phyloP scores from a whole-genome alignment of 2,888 invertebrate species.

The Allacma fusca region DNA sequence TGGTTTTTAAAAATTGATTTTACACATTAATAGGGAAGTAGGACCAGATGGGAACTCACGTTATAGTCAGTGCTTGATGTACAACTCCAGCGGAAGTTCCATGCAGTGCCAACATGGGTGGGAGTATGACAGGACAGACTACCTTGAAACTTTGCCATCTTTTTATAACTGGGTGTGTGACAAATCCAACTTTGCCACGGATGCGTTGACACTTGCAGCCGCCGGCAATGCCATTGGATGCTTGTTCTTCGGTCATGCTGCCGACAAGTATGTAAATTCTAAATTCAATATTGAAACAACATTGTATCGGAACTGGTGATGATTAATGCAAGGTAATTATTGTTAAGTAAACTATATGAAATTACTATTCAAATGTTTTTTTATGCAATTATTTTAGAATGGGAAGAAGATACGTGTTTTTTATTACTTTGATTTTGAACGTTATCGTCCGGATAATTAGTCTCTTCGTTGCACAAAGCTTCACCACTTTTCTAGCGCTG shows the following conservation, averaged over 20 bases:
- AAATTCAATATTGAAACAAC: not conserved
- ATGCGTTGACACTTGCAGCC: conserved; percentile 68
- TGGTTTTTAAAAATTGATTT: conserved; percentile 13
- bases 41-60: conserved; percentile 43
- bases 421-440: conserved; percentile 65
- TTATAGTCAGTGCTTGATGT: conserved; percentile 57
- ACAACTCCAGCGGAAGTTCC: conserved; percentile 31
- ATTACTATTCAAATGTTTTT: too few species aligned
- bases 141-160: conserved; percentile 67
- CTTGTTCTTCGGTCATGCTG: conserved; percentile 68
- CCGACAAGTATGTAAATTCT: conserved; percentile 67
- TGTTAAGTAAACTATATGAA: too few species aligned
- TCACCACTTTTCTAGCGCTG: conserved; percentile 46
- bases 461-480: conserved; percentile 49
- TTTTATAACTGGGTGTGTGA: conserved; percentile 70
- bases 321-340: too few species aligned
- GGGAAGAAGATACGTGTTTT: conserved; percentile 68
- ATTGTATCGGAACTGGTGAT: too few species aligned
- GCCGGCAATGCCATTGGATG: conserved; percentile 67
- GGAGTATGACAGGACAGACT: conserved; percentile 70
- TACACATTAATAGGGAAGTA: conserved; percentile 37
- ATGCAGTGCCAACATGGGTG: conserved; percentile 67
- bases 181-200: conserved; percentile 68
- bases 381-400: conserved; percentile 64
- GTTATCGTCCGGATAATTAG: conserved; percentile 48